A percentile compares a stretch with the other conserved stretches of the same genome.
Evolutionary conservation across 2,797 vertebrate genomes (phyloP).

Genomic region (Scomberomorus guttatus): DNA sequence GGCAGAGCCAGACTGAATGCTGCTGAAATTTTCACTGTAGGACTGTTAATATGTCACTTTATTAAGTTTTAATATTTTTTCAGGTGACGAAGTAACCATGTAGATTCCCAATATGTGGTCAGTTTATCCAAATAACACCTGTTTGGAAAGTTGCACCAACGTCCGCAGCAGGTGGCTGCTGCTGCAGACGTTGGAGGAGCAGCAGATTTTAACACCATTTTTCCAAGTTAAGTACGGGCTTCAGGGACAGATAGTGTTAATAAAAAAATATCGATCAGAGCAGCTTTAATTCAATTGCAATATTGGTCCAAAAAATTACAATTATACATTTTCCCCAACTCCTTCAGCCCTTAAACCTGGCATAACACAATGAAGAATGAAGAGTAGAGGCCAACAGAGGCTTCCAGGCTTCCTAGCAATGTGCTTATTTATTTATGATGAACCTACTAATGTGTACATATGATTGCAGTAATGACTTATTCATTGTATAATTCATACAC

Average conservation of each 20-base stretch:
- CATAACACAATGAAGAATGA: background rate
- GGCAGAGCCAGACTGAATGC: no score
- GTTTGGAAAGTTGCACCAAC: no score
- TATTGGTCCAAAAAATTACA: background rate
- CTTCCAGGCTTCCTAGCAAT: background rate
- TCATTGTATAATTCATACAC: slow-evolving; percentile 6
- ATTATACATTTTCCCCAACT: background rate
- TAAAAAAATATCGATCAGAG: background rate
- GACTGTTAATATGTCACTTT: no score
- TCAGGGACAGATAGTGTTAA: background rate
- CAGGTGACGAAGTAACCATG: no score
- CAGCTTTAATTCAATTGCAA: background rate
- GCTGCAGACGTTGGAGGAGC: no score
- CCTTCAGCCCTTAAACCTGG: background rate
- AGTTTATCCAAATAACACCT: no score
- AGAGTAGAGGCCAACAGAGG: background rate
- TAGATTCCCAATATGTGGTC: no score
- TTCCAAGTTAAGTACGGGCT: no score
- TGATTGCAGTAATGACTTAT: slow-evolving; percentile 5
- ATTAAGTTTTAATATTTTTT: no score
- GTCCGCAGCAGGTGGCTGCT: no score
- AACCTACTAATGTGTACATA: slow-evolving; percentile 2
- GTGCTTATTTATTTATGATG: slow-evolving; percentile 13
- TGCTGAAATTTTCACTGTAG: no score
- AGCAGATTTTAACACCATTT: no score